These are phyloP conservation scores for Aselliscus stoliczkanus DNA, from an alignment of 2,797 vertebrate species.

Conservation along the genomic window DNA sequence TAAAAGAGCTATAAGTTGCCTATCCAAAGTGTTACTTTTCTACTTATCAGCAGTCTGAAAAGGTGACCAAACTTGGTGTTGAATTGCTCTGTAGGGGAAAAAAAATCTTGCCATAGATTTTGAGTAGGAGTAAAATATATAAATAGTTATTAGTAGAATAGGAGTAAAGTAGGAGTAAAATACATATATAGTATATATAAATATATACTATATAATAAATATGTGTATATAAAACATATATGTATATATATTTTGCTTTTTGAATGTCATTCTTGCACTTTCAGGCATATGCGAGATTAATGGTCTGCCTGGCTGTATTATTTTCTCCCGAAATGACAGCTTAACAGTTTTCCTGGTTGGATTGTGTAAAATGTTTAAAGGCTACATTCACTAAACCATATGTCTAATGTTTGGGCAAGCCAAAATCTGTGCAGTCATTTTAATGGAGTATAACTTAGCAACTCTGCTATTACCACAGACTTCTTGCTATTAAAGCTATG, in stretches of 20 bases:
- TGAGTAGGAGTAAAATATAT: not conserved
- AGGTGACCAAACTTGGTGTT: not conserved
- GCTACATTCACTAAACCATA: conserved; percentile 68
- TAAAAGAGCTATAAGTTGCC: not conserved
- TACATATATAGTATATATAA: too few relatives aligned
- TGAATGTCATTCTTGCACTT: not conserved
- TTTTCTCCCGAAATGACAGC: conserved; percentile 62
- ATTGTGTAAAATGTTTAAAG: conserved; percentile 67
- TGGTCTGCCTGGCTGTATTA: conserved; percentile 48
- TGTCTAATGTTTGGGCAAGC: conserved; percentile 56
- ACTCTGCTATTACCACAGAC: not conserved
- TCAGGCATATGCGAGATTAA: conserved; percentile 22
- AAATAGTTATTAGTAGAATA: too few relatives aligned
- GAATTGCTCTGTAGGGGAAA: not conserved
- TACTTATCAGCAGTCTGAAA: not conserved
- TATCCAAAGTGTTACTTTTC: not conserved
- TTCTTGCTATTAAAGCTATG: not conserved
- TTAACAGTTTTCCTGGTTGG: conserved; percentile 67
- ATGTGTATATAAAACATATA: too few relatives aligned
- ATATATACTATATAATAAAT: not conserved
- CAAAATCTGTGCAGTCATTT: conserved; percentile 43
- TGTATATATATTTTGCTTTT: not conserved
- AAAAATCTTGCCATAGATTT: not conserved
- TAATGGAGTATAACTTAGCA: not conserved
- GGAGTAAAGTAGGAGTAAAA: not conserved